phyloP scores from a whole-genome alignment of 2,113 vertebrate species.

The Genyomyrus donnyi region DNA sequence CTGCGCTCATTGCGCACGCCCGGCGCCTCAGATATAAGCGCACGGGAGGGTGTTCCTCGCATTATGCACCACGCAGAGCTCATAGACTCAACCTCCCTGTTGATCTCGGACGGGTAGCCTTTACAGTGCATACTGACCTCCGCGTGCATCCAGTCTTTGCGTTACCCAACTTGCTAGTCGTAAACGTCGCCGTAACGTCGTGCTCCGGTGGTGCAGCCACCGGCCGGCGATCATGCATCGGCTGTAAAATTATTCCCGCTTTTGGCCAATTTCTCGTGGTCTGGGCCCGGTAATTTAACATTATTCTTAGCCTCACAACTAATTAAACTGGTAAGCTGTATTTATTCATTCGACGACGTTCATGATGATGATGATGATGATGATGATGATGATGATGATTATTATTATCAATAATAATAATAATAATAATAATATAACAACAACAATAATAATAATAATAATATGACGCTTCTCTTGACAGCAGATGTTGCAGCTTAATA shows the following conservation, averaged over 20 bases:
- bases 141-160: neutral
- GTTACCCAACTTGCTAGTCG: neutral
- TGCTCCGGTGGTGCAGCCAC: neutral
- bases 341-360: neutral
- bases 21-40: neutral
- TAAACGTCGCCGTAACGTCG: too few species aligned
- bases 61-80: neutral
- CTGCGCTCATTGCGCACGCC: constrained; percentile 49
- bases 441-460: neutral
- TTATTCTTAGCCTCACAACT: neutral
- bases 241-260: neutral
- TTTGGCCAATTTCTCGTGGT: neutral
- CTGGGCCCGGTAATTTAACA: neutral
- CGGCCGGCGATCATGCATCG: neutral
- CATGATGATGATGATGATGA: neutral
- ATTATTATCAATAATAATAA: neutral
- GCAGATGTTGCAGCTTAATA: neutral
- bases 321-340: neutral
- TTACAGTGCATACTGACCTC: neutral
- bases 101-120: neutral
- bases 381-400: neutral
- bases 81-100: too few species aligned
- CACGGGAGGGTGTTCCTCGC: neutral
- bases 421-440: too few species aligned
- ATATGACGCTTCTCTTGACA: neutral